These are phyloP conservation scores for Zosterops japonicus DNA, from an alignment of 2,113 vertebrate genomes.

Conservation along the genomic window DNA sequence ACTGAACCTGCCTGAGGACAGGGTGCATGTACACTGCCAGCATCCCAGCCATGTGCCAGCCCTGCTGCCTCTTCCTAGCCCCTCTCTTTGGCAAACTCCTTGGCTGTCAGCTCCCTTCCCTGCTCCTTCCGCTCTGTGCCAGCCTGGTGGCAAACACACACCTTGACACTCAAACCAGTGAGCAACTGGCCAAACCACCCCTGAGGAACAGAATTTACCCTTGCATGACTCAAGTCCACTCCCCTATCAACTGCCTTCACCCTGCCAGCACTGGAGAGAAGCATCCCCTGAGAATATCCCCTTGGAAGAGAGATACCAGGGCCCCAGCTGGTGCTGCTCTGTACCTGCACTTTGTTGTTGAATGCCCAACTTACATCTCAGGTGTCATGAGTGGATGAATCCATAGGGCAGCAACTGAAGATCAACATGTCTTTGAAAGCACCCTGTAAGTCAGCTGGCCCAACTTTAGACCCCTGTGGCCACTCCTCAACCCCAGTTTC, in stretches of 20 bases:
- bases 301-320: rapidly evolving
- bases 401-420: neutral
- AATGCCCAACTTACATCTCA: neutral
- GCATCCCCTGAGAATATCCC: rapidly evolving
- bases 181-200: neutral
- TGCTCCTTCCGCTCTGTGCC: neutral
- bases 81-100: neutral
- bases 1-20: neutral
- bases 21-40: rapidly evolving
- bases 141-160: neutral
- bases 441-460: neutral
- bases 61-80: neutral
- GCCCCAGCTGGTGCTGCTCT: neutral
- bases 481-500: neutral
- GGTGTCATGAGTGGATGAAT: neutral
- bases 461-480: neutral
- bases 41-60: neutral
- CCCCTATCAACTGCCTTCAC: neutral
- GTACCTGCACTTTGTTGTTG: neutral
- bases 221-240: neutral
- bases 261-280: neutral
- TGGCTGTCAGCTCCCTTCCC: neutral
- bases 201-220: neutral
- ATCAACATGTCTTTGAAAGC: neutral
- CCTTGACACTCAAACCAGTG: neutral